A percentile compares a stretch with the other conserved stretches of the same genome.
These are phyloP conservation scores for Lasaia peninsularis DNA, from an alignment of 1,140 invertebrate species.

Conservation along the genomic window DNA sequence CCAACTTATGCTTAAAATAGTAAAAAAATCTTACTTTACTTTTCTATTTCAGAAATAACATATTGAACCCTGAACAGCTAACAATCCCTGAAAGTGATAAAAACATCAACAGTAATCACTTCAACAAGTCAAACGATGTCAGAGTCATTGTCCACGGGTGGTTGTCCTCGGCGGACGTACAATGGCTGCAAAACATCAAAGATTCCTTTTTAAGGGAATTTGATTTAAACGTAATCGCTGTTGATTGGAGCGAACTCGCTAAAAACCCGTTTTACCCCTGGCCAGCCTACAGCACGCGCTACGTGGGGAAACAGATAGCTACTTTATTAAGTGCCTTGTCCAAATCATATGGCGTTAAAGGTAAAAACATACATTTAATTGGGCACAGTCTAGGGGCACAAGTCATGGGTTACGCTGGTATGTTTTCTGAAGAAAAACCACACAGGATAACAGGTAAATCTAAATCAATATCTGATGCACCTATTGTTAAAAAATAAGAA, in stretches of 20 bases:
- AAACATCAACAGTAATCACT: slow-evolving; percentile 48
- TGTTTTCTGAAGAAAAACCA: slow-evolving; percentile 74
- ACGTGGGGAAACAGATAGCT: slow-evolving; percentile 80
- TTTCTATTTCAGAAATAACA: slow-evolving; percentile 44
- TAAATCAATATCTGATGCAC: not conserved
- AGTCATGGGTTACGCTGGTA: slow-evolving; percentile 90
- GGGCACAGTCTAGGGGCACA: slow-evolving; percentile 94
- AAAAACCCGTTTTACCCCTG: slow-evolving; percentile 82
- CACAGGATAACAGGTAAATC: slow-evolving; percentile 80
- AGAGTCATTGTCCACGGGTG: slow-evolving; percentile 88
- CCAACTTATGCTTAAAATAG: too few species aligned
- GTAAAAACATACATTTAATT: slow-evolving; percentile 80
- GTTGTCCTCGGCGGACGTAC: slow-evolving; percentile 76
- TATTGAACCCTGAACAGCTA: slow-evolving; percentile 36
- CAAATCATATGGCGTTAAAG: slow-evolving; percentile 70
- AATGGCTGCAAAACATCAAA: slow-evolving; percentile 66
- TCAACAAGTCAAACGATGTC: slow-evolving; percentile 78
- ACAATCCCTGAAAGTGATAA: slow-evolving; percentile 28
- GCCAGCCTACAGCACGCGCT: slow-evolving; percentile 80
- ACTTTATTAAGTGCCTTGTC: slow-evolving; percentile 80
- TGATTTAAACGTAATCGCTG: slow-evolving; percentile 82
- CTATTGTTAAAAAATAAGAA: too few species aligned
- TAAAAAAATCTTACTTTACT: too few species aligned
- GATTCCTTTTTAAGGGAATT: slow-evolving; percentile 71
- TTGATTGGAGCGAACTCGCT: slow-evolving; percentile 83